Evolutionary conservation across 2,113 vertebrate species (phyloP).

Genomic region (Puffinus mauretanicus): DNA sequence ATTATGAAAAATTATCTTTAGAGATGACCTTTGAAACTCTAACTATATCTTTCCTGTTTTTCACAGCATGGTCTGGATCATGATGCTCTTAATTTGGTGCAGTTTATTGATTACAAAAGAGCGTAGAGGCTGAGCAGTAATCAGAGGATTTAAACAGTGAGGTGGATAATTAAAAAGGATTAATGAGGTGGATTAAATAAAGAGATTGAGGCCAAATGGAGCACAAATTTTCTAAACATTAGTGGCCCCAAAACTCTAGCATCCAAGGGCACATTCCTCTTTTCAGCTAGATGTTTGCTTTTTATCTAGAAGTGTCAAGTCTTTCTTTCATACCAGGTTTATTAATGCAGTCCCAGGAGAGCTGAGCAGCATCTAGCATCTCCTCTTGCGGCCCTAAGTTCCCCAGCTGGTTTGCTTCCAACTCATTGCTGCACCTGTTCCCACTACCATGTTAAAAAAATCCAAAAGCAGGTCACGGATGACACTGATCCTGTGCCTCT

Average conservation of each 20-base stretch:
- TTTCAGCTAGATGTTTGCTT: not conserved
- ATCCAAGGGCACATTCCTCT: not conserved
- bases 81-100: constrained; percentile 10
- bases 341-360: not conserved
- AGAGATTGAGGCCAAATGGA: constrained; percentile 38
- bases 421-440: not conserved
- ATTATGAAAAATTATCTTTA: constrained; percentile 51
- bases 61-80: not conserved
- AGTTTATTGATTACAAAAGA: constrained; percentile 45
- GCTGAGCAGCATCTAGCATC: not conserved
- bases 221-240: constrained; percentile 5
- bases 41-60: not conserved
- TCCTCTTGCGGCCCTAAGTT: not conserved
- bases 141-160: constrained; percentile 54
- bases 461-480: not conserved
- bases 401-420: not conserved
- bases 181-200: constrained; percentile 59
- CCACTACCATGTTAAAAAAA: not conserved
- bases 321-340: not conserved
- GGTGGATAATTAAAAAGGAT: constrained; percentile 62
- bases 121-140: not conserved
- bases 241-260: not conserved
- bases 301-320: not conserved
- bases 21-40: constrained; percentile 31
- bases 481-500: not conserved